Base-by-base conservation (phyloP, 2,888 invertebrate genomes). In the Noctua fimbriata region DNA sequence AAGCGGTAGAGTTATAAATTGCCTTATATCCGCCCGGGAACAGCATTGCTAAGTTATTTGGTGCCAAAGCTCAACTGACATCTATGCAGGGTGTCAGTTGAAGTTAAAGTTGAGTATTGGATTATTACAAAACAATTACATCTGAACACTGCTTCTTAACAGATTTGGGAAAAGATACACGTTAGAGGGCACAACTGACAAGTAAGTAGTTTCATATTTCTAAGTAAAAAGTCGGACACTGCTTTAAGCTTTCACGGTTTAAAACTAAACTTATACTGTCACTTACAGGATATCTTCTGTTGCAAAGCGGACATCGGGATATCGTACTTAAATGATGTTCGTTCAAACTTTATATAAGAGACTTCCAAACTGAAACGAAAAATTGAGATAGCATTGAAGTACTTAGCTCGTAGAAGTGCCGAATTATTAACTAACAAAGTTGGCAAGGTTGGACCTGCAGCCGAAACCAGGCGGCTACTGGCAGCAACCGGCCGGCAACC, bases 401-500 rank as follows among this genome's bases (percentile, higher is more conserved):
- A 21, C 32, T 28, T 9, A 28, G 77, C 76, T 85, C 58, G 69
- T 74, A 84, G 69, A 87, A 80, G 87, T 83, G 78, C 82, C 79
- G 21, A 90, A 84, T 89, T 86, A 90, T 87, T 89, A 89, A 83
- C 88, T 75, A 71, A 84, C 87, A 87, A 82, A 81, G 86, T 87
- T 81, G 79, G 69, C 82, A 77, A 77, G 82, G 71, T 79, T 60
- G 73, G 67, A 71, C 67, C 81, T 77, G 71, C 78, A 71, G 89
- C 55, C 76, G 75, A 73, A 71, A 74, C 81, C 88, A 81, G 52
- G 32, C 47, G 49, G 69, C 58, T 21, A 16, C 69, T 47, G 63
- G 69, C 49, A 47, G 67, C 67, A 36, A 32, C 44, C 16, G 66
- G 72, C 12, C 21, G 41, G 81, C 47, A 18, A 36, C 36, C 36